Evolutionary conservation across 2,797 vertebrate genomes (phyloP).

Genomic region (Clarias platycephalus): DNA sequence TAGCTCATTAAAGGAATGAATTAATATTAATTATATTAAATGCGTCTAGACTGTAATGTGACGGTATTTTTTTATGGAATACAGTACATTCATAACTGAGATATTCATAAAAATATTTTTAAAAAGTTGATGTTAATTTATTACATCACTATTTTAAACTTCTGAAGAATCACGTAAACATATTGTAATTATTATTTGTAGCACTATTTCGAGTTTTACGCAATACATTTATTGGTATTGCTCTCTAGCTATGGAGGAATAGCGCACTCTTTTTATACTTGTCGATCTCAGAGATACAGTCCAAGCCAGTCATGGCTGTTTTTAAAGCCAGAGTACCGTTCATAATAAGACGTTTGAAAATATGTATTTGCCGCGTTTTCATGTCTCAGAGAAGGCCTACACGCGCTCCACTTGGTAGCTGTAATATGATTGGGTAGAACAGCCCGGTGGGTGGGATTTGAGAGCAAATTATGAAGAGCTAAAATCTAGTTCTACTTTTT

Average conservation of each 20-base stretch:
- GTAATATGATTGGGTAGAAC: neutral
- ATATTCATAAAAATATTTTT: neutral
- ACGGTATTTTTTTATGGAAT: neutral
- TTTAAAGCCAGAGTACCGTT: neutral
- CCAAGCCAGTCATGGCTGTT: neutral
- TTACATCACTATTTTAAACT: no score
- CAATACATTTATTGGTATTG: neutral
- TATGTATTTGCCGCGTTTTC: neutral
- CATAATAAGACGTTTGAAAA: neutral
- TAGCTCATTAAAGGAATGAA: slow-evolving; percentile 4
- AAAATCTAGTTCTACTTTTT: neutral
- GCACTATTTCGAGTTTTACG: neutral
- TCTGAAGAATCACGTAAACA: neutral
- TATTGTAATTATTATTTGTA: neutral
- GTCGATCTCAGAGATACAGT: neutral
- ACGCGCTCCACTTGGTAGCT: neutral
- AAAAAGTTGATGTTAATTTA: no score
- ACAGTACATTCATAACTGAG: no score
- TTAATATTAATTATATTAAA: neutral
- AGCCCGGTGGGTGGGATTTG: neutral
- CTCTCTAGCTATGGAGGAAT: neutral
- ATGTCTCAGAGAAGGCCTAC: neutral
- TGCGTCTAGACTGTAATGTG: neutral
- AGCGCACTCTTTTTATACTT: neutral
- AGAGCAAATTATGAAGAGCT: neutral